These are phyloP conservation scores for Automeris io DNA, from an alignment of 2,888 invertebrate species.

Conservation along the genomic window DNA sequence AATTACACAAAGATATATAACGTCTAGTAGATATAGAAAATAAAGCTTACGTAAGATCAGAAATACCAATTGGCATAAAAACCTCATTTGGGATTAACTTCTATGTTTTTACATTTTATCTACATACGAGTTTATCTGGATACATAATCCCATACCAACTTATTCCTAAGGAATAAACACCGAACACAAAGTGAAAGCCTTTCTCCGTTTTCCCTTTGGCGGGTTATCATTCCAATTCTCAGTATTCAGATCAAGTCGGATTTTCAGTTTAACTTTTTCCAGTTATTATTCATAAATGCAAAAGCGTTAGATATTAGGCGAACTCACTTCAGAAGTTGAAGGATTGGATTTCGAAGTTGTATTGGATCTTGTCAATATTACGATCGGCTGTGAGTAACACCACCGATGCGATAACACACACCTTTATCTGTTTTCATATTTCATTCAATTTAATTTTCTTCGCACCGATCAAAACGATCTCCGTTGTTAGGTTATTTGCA, in stretches of 20 bases:
- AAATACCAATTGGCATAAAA: not conserved
- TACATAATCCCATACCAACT: constrained; percentile 7
- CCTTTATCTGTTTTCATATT: constrained; percentile 12
- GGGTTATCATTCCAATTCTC: constrained; percentile 59
- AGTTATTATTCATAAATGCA: constrained; percentile 74
- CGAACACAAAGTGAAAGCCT: constrained; percentile 28
- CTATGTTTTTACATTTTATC: not conserved
- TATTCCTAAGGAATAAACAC: constrained; percentile 33
- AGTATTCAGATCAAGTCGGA: constrained; percentile 61
- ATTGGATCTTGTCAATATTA: constrained; percentile 46
- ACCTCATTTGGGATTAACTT: not conserved
- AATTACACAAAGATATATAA: too few relatives aligned
- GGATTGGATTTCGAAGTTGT: constrained; percentile 47
- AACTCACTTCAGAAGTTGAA: constrained; percentile 55
- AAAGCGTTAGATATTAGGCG: constrained; percentile 61
- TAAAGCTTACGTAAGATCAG: not conserved
- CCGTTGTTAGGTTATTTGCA: not conserved
- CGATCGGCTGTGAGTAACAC: constrained; percentile 29
- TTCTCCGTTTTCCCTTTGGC: constrained; percentile 38
- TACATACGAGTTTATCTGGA: not conserved
- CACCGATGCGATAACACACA: constrained; percentile 24
- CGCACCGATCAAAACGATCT: not conserved
- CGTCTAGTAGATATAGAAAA: too few relatives aligned
- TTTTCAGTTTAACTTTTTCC: constrained; percentile 66
- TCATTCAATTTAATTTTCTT: constrained; percentile 10